Evolutionary conservation across 2,888 invertebrate genomes (phyloP).

Genomic region (Eupithecia subumbrata): DNA sequence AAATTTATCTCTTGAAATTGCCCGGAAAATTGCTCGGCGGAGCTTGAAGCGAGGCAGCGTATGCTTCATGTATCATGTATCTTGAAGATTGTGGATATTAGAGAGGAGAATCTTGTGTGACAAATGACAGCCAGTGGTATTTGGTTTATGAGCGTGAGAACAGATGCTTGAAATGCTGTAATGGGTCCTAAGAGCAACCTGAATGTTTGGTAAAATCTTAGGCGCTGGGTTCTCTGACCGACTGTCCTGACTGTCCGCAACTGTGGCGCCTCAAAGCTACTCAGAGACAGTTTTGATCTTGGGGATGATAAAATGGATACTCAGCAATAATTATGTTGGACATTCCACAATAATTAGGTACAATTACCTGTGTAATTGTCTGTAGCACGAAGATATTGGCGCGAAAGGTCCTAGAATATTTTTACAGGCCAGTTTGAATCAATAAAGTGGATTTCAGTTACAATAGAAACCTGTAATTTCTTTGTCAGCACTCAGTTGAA

Average conservation of each 20-base stretch:
- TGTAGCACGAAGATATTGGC: too few species aligned
- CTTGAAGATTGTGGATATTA: constrained; percentile 48
- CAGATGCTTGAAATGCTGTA: not conserved
- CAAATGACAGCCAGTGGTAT: constrained; percentile 28
- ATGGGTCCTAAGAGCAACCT: not conserved
- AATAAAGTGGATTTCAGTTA: constrained; percentile 2
- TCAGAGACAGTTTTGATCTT: too few species aligned
- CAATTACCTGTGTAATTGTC: too few species aligned
- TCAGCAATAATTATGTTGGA: too few species aligned
- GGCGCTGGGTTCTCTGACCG: too few species aligned
- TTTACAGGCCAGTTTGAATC: not conserved
- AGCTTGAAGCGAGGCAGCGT: constrained; percentile 51
- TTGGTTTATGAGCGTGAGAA: constrained; percentile 14
- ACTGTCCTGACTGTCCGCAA: too few species aligned
- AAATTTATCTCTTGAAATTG: constrained; percentile 57
- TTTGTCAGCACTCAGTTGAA: constrained; percentile 21
- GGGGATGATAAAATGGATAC: too few species aligned
- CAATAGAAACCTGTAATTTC: constrained; percentile 22
- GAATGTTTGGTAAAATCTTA: not conserved
- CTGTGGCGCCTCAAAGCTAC: too few species aligned
- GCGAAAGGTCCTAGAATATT: not conserved
- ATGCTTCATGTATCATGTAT: constrained; percentile 50
- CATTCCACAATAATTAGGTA: too few species aligned
- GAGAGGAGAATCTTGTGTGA: constrained; percentile 27
- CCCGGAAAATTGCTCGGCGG: constrained; percentile 55